phyloP scores from a whole-genome alignment of 1,140 invertebrate species.

The Oryctes rhinoceros region DNA sequence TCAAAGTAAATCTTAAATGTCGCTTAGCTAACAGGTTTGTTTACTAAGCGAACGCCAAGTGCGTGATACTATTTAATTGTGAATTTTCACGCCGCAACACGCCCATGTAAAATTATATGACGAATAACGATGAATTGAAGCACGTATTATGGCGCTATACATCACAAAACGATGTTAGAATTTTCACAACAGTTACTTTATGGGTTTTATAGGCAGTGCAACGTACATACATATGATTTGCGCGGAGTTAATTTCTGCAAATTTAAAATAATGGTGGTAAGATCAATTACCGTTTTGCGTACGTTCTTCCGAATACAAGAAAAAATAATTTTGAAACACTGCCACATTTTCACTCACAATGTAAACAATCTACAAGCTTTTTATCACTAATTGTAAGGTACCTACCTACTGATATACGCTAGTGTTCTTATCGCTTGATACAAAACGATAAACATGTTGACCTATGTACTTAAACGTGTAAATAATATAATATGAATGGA shows the following conservation, averaged over 20 bases:
- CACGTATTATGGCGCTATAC: not conserved
- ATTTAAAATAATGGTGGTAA: constrained; percentile 4
- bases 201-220: not conserved
- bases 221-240: not conserved
- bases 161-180: not conserved
- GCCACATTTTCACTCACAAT: constrained; percentile 26
- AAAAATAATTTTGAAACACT: constrained; percentile 6
- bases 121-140: not conserved
- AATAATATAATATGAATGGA: not conserved
- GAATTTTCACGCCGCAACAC: constrained; percentile 7
- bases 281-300: not conserved
- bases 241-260: not conserved
- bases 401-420: not conserved
- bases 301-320: not conserved
- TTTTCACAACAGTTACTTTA: not conserved
- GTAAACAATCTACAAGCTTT: not conserved
- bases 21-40: not conserved
- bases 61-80: constrained; percentile 28
- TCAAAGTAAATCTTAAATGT: not conserved
- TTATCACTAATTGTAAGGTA: constrained; percentile 3
- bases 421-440: not conserved
- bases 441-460: not conserved
- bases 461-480: not conserved
- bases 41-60: not conserved
- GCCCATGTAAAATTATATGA: not conserved